These are phyloP conservation scores for Xerus rutilus DNA, from an alignment of 2,797 vertebrate species.

Conservation along the genomic window DNA sequence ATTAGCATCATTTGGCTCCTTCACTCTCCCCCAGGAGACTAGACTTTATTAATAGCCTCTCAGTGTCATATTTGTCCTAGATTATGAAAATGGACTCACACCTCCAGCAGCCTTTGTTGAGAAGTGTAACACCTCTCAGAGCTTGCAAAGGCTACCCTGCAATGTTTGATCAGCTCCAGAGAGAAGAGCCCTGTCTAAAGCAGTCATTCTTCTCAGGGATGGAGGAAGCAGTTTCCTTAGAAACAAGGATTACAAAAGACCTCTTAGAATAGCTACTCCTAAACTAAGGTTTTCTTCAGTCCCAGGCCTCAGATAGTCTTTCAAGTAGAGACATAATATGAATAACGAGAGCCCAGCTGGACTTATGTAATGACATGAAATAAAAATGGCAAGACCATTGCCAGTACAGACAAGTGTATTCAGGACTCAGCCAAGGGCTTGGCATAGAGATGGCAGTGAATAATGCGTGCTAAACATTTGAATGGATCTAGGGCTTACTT, in stretches of 20 bases:
- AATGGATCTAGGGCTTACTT: constrained; percentile 26
- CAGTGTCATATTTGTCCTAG: constrained; percentile 71
- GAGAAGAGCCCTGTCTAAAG: constrained; percentile 60
- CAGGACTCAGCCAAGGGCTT: constrained; percentile 14
- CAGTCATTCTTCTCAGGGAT: constrained; percentile 45
- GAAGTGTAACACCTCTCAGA: constrained; percentile 69
- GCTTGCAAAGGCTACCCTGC: constrained; percentile 64
- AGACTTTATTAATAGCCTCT: constrained; percentile 71
- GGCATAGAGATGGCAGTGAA: not conserved
- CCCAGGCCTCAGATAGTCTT: constrained; percentile 54
- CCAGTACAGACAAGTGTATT: constrained; percentile 35
- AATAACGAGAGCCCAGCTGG: constrained; percentile 71
- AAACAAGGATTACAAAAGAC: constrained; percentile 76
- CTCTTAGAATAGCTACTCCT: constrained; percentile 77
- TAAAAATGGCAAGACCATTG: constrained; percentile 44
- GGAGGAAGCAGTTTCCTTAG: constrained; percentile 79
- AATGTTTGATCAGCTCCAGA: constrained; percentile 73
- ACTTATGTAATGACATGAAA: constrained; percentile 66
- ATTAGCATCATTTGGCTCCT: constrained; percentile 14
- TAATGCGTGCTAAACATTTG: not conserved
- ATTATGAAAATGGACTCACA: constrained; percentile 75
- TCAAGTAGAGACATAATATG: constrained; percentile 71
- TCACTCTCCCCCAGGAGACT: not conserved
- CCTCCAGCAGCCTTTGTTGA: constrained; percentile 72
- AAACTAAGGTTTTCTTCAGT: constrained; percentile 66